Base-by-base conservation (phyloP, 2,888 invertebrate genomes). In the Galerucella pusilla region DNA sequence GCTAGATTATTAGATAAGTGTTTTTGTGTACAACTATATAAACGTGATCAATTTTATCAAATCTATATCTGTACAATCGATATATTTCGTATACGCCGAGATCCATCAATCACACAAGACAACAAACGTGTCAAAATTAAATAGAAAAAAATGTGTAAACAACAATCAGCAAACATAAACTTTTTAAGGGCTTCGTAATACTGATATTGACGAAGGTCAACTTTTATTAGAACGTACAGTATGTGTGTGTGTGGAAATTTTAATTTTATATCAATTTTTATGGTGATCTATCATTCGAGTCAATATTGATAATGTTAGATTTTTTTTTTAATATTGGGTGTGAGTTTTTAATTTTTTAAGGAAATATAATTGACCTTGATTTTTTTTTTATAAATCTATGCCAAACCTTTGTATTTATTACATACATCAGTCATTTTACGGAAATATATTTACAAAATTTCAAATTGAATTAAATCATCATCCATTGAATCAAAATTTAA, bases 91-190 rank as follows among this genome's bases (percentile, higher is more conserved):
- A 60, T 12, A 20, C 25, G 25, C 9, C 20, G 12, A 60, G 25
- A 2, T 12, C 59, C 20, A 60, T 60, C 59, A 60, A 60, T 60
- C 59, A 60, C 20, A 28, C 4, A 60, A 10, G 59, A 16, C 5
- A 59, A 59, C 25, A 59, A 59, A 59, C 25, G 9, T 59, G n/a
- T 59, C 59, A 25, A 20, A 59, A 59, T 59, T 35, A 25, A 52
- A n/a, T 11, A 16, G 1, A 59, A 59, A 59, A 59, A 20, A 59
- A 0, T 25, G 9, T 59, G 59, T 60, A 60, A 60, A 60, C 2
- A 60, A 60, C 59, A 20, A 60, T 60, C 25, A 25, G 20, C 59
- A 60, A 60, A 60, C 59, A 60, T 11, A 60, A 60, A 60, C 20
- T 25, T 52, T 52, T n/a, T 1, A 52, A 14, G 52, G n/a, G 52